Conservation (phyloP, 2,113 vertebrate genomes). For the Eolophus roseicapilla region DNA sequence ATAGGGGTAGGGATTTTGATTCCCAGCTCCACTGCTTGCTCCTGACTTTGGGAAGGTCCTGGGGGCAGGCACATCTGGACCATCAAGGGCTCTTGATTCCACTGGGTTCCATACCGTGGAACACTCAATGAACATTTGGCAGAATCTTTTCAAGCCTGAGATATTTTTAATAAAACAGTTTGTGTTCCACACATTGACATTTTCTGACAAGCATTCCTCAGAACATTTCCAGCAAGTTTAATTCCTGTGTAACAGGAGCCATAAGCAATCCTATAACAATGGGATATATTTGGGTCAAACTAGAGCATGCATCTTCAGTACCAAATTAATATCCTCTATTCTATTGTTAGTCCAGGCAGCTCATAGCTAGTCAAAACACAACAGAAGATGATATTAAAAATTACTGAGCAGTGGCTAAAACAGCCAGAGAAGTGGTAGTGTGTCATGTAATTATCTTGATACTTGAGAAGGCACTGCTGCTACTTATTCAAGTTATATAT, state of each 20-base stretch:
- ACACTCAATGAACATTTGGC: not conserved
- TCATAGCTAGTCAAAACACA: not conserved
- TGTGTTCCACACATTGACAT: not conserved
- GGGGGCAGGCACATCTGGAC: not conserved
- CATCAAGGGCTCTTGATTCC: not conserved
- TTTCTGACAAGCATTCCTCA: not conserved
- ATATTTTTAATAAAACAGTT: not conserved
- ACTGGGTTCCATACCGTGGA: not conserved
- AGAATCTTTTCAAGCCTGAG: not conserved
- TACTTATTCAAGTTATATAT: not conserved
- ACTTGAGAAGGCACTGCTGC: not conserved
- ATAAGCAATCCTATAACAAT: not conserved
- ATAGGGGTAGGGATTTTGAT: not conserved
- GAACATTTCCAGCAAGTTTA: not conserved
- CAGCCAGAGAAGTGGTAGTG: not conserved
- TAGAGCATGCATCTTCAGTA: not conserved
- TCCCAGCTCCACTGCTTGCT: not conserved
- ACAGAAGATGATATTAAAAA: slow-evolving; percentile 24
- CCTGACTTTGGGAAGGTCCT: not conserved
- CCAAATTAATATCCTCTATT: slow-evolving; percentile 35
- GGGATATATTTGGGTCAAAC: slow-evolving; percentile 14
- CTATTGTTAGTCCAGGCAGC: slow-evolving; percentile 3
- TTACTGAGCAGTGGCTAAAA: slow-evolving; percentile 1
- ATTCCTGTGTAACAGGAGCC: not conserved
- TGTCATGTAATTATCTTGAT: not conserved